Percentiles rank a stretch among this genome's conserved stretches.
Evolutionary conservation across 2,113 vertebrate genomes (phyloP).

Genomic region (Tachysurus vachellii): DNA sequence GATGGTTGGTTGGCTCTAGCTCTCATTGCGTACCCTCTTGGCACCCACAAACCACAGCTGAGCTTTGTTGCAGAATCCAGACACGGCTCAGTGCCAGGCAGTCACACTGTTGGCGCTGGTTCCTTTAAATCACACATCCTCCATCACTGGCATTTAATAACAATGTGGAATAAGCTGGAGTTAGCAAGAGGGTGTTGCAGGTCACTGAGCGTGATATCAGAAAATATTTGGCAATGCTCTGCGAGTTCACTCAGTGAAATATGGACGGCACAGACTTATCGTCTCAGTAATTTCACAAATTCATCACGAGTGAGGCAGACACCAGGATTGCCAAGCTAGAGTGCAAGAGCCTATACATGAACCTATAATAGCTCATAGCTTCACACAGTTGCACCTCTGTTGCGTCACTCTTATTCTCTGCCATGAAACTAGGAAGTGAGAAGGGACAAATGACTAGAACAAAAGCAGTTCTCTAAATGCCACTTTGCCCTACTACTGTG

Average conservation of each 20-base stretch:
- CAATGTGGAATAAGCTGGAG: neutral
- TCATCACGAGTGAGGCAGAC: conserved; percentile 4
- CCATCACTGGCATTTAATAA: conserved; percentile 30
- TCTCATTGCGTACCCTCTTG: neutral
- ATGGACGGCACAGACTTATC: neutral
- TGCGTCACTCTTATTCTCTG: conserved; percentile 36
- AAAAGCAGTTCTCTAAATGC: conserved; percentile 1
- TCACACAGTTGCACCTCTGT: conserved; percentile 39
- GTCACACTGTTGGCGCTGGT: neutral
- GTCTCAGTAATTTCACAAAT: conserved; percentile 27
- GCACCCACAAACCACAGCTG: neutral
- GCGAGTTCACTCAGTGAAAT: conserved; percentile 18
- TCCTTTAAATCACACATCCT: conserved; percentile 10
- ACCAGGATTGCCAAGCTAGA: conserved; percentile 6
- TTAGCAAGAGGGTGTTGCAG: neutral
- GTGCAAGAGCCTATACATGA: conserved; percentile 21
- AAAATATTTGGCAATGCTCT: conserved; percentile 2
- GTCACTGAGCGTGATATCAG: neutral
- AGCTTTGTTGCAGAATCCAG: neutral
- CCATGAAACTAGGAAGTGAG: conserved; percentile 8
- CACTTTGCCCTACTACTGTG: neutral
- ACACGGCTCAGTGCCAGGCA: conserved; percentile 17
- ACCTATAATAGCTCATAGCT: conserved; percentile 9
- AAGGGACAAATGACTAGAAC: conserved; percentile 16
- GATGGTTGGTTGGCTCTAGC: neutral